Percentiles rank a stretch among this genome's conserved stretches.
phyloP scores from a whole-genome alignment of 2,797 vertebrate species.

The Xerus rutilus region DNA sequence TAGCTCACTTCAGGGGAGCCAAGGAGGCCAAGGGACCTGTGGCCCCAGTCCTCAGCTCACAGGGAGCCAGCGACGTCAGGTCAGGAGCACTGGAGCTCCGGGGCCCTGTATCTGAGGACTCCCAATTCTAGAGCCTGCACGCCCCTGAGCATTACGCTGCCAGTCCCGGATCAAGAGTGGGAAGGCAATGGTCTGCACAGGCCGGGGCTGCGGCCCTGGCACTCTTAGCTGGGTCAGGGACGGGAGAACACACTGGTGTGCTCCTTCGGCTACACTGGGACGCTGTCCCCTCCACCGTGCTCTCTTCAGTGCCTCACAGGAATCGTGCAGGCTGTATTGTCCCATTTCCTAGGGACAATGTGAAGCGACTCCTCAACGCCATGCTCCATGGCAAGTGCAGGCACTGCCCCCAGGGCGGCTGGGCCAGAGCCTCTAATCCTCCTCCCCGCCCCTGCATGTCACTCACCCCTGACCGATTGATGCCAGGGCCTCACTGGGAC shows the following conservation, averaged over 20 bases:
- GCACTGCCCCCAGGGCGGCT: too few relatives aligned
- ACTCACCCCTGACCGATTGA: not conserved
- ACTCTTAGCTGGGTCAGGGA: not conserved
- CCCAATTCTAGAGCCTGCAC: too few relatives aligned
- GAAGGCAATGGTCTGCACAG: rapidly evolving
- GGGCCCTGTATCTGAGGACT: rapidly evolving
- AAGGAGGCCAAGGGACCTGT: not conserved
- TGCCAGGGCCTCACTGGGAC: not conserved
- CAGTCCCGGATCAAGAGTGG: not conserved
- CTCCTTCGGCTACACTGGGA: not conserved
- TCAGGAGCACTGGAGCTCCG: rapidly evolving
- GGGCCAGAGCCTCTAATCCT: not conserved
- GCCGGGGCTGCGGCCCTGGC: rapidly evolving
- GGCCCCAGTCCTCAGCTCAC: rapidly evolving
- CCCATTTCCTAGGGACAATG: too few relatives aligned
- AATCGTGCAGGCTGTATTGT: rapidly evolving
- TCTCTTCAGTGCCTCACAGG: too few relatives aligned
- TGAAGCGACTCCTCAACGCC: not conserved
- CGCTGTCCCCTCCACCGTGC: rapidly evolving
- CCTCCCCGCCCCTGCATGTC: rapidly evolving
- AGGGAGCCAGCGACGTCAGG: rapidly evolving
- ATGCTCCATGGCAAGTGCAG: too few relatives aligned
- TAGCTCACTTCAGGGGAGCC: rapidly evolving
- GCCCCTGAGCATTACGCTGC: not conserved
- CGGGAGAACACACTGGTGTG: rapidly evolving